Evolutionary conservation across 2,113 vertebrate genomes (phyloP).

Genomic region (Oxygymnocypris stewartii): DNA sequence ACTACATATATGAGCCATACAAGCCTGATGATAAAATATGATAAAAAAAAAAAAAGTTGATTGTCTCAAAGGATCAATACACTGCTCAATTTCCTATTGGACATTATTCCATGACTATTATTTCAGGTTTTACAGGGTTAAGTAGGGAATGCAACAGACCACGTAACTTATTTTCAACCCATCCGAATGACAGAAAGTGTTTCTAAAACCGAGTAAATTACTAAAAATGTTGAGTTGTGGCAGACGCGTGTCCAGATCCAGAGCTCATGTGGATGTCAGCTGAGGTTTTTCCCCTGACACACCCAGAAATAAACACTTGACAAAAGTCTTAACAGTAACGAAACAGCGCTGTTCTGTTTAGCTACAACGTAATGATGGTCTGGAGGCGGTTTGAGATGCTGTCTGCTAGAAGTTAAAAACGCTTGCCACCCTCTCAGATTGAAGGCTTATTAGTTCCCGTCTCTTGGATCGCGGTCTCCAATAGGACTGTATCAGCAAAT

Average conservation of each 20-base stretch:
- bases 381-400: conserved; percentile 30
- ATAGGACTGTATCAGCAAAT: conserved; percentile 45
- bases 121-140: too few species aligned
- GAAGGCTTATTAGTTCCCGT: conserved; percentile 54
- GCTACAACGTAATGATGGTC: conserved; percentile 35
- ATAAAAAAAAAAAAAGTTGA: too few species aligned
- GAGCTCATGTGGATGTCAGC: neutral
- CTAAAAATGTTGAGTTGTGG: neutral
- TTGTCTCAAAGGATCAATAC: too few species aligned
- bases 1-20: too few species aligned
- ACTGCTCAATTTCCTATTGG: too few species aligned
- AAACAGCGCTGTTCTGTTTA: conserved; percentile 25
- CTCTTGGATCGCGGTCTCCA: conserved; percentile 45
- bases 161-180: too few species aligned
- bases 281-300: neutral
- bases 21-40: too few species aligned
- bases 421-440: conserved; percentile 33
- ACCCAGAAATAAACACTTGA: conserved; percentile 23
- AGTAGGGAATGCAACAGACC: too few species aligned
- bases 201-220: neutral
- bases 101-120: too few species aligned
- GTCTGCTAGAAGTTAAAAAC: conserved; percentile 48
- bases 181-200: neutral
- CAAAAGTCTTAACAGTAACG: conserved; percentile 16
- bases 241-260: neutral